These are phyloP conservation scores for Conopomorpha cramerella DNA, from an alignment of 1,140 invertebrate genomes.

Conservation along the genomic window DNA sequence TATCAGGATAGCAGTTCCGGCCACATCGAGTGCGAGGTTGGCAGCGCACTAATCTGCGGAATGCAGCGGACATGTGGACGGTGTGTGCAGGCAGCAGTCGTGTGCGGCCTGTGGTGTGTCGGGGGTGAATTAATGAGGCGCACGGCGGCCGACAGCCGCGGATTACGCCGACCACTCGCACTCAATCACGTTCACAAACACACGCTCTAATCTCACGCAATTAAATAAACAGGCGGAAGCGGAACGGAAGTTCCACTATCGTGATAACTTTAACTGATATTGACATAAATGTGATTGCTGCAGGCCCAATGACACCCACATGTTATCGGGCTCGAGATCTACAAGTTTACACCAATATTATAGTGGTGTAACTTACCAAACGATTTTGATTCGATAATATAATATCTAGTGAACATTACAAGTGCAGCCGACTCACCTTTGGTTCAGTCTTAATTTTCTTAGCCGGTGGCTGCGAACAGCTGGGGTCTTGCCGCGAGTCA, in stretches of 20 bases:
- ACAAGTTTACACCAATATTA: too few species aligned
- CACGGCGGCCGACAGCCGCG: conserved; percentile 39
- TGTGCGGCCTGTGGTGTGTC: conserved; percentile 10
- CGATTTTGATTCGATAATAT: too few species aligned
- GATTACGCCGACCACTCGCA: conserved; percentile 37
- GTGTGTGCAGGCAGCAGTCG: conserved; percentile 7
- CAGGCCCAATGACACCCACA: too few species aligned
- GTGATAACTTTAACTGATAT: too few species aligned
- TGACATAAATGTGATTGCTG: too few species aligned
- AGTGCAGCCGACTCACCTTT: conserved; percentile 58
- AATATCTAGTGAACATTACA: conserved; percentile 2
- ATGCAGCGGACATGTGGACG: conserved; percentile 24
- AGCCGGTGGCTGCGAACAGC: conserved; percentile 63
- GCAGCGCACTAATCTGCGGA: conserved; percentile 53
- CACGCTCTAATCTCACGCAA: conserved; percentile 48
- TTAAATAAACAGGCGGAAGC: too few species aligned
- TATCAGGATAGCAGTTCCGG: too few species aligned
- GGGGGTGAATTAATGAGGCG: conserved; percentile 54
- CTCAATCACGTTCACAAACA: conserved; percentile 57
- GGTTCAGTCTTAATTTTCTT: conserved; percentile 71
- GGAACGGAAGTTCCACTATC: too few species aligned
- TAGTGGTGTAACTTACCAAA: too few species aligned
- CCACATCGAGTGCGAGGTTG: too few species aligned
- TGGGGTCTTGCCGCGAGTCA: conserved; percentile 56
- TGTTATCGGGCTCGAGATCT: too few species aligned